phyloP scores from a whole-genome alignment of 1,140 invertebrate species.

The Apis florea region DNA sequence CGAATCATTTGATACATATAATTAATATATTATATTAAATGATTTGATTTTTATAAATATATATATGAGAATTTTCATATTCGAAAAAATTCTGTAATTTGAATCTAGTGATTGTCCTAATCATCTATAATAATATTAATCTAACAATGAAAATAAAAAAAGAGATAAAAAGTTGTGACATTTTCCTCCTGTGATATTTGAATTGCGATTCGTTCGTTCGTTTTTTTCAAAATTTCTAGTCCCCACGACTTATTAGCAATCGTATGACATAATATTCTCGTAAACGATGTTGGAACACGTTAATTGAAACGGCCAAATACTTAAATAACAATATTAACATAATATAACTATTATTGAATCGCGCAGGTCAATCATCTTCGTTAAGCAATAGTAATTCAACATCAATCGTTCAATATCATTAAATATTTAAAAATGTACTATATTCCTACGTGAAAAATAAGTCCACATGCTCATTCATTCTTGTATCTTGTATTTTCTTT shows the following conservation, averaged over 20 bases:
- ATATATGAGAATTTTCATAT: constrained; percentile 40
- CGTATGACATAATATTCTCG: constrained; percentile 44
- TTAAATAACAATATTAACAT: constrained; percentile 65
- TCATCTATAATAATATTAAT: constrained; percentile 24
- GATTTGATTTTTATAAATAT: constrained; percentile 6
- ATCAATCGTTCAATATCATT: too few relatives aligned
- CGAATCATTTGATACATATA: constrained; percentile 20
- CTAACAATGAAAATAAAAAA: constrained; percentile 9
- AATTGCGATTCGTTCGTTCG: constrained; percentile 24
- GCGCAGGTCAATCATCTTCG: constrained; percentile 56
- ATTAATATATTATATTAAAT: not conserved
- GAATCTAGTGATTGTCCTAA: constrained; percentile 40
- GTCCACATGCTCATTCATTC: not conserved
- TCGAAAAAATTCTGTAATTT: constrained; percentile 41
- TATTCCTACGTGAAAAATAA: not conserved
- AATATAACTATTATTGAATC: constrained; percentile 54
- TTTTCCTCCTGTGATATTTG: constrained; percentile 56
- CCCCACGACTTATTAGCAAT: constrained; percentile 62
- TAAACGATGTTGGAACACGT: constrained; percentile 61
- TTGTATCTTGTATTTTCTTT: not conserved
- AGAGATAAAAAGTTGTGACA: constrained; percentile 35
- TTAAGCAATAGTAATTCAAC: not conserved
- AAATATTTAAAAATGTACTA: not conserved
- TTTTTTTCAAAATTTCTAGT: constrained; percentile 74
- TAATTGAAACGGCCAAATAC: constrained; percentile 77